Conservation (phyloP, 2,888 invertebrate genomes). For the Drosophila eohydei region DNA sequence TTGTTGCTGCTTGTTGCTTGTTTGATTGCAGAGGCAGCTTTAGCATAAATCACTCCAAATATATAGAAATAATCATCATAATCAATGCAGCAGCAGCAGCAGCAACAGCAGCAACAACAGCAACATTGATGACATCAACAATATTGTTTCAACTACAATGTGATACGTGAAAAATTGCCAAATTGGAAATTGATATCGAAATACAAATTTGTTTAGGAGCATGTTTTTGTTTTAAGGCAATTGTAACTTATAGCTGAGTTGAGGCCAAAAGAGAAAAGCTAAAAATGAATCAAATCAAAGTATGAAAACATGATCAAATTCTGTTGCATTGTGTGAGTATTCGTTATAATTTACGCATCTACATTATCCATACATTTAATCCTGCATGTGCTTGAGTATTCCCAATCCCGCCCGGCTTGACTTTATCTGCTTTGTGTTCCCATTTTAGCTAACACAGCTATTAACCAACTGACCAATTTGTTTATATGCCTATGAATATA, state of each 20-base stretch:
- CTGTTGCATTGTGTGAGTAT: conserved; percentile 77
- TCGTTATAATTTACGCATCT: conserved; percentile 31
- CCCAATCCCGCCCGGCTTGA: conserved; percentile 13
- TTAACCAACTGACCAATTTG: neutral
- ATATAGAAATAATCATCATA: too few relatives aligned
- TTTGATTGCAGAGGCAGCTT: conserved; percentile 34
- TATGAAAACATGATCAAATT: conserved; percentile 10
- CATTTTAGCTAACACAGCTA: conserved; percentile 4
- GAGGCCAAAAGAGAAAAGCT: conserved; percentile 48
- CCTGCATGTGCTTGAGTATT: conserved; percentile 32
- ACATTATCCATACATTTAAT: neutral
- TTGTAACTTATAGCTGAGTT: conserved; percentile 65
- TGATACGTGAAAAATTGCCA: conserved; percentile 8
- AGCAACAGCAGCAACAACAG: neutral
- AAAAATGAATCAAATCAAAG: neutral
- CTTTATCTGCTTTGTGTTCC: neutral
- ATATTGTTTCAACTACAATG: conserved; percentile 1
- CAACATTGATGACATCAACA: neutral
- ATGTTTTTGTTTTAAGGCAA: conserved; percentile 8
- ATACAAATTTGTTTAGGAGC: conserved; percentile 7
- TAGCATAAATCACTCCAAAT: neutral
- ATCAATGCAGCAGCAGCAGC: neutral
- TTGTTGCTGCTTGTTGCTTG: neutral
- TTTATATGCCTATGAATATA: neutral
- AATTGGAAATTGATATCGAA: neutral